These are phyloP conservation scores for Sceloporus undulatus DNA, from an alignment of 2,113 vertebrate species.

Conservation along the genomic window DNA sequence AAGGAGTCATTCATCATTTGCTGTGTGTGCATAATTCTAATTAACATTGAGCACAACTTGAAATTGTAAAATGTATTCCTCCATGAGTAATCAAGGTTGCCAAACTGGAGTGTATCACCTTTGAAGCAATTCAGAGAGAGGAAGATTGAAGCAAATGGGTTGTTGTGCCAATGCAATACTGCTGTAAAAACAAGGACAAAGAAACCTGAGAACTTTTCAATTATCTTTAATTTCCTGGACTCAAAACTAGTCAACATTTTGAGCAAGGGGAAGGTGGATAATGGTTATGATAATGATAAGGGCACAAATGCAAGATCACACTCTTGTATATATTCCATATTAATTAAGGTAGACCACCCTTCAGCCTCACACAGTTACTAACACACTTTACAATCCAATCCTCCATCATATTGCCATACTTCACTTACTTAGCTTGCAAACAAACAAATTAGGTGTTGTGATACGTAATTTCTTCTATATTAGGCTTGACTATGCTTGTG, in stretches of 20 bases:
- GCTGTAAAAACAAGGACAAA: not conserved
- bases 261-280: slow-evolving; percentile 2
- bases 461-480: not conserved
- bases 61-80: not conserved
- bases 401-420: not conserved
- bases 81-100: accelerated
- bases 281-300: slow-evolving; percentile 17
- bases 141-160: not conserved
- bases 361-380: not conserved
- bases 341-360: slow-evolving; percentile 19
- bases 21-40: accelerated
- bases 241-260: slow-evolving; percentile 12
- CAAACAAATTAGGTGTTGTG: not conserved
- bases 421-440: not conserved
- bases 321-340: not conserved
- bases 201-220: not conserved
- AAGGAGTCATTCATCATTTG: not conserved
- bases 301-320: slow-evolving; percentile 5
- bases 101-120: accelerated
- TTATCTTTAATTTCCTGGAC: slow-evolving; percentile 6
- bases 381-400: not conserved
- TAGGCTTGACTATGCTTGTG: not conserved
- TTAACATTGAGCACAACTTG: slow-evolving; percentile 16
- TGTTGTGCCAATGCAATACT: not conserved
- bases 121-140: not conserved